A percentile compares a stretch with the other conserved stretches of the same genome.
These are phyloP conservation scores for Drosophila limbata DNA, from an alignment of 2,888 invertebrate species.

Conservation along the genomic window DNA sequence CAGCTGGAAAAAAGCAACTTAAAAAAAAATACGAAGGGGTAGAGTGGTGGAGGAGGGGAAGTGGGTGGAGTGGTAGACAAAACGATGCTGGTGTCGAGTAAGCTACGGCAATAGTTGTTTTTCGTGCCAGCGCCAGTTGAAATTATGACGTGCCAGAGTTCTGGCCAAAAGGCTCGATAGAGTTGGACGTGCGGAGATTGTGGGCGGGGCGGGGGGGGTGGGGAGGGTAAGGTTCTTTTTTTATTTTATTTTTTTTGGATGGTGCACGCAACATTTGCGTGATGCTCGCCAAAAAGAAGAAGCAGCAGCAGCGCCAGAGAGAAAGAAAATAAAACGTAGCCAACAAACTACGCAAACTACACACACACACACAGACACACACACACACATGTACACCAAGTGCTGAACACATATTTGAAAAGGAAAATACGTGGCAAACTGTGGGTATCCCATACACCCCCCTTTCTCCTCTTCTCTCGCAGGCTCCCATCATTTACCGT, in stretches of 20 bases:
- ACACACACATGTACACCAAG: constrained; percentile 35
- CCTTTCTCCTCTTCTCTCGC: not conserved
- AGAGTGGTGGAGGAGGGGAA: not conserved
- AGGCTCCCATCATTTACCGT: constrained; percentile 14
- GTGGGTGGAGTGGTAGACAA: constrained; percentile 35
- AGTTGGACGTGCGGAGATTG: constrained; percentile 15
- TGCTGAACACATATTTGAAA: constrained; percentile 79
- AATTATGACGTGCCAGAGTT: constrained; percentile 72
- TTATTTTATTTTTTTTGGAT: constrained; percentile 19
- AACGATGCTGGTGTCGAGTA: constrained; percentile 72
- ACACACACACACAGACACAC: constrained; percentile 19
- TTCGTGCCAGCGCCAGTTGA: constrained; percentile 61
- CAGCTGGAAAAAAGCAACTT: constrained; percentile 24
- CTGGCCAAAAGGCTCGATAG: constrained; percentile 55
- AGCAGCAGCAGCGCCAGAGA: constrained; percentile 11
- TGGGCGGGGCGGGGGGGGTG: not conserved
- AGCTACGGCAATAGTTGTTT: constrained; percentile 69
- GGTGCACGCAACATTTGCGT: constrained; percentile 76
- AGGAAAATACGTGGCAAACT: constrained; percentile 76
- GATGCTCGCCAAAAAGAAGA: constrained; percentile 49
- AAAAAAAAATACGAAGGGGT: constrained; percentile 2
- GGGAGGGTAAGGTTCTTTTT: not conserved
- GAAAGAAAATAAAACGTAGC: constrained; percentile 17
- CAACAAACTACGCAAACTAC: constrained; percentile 30
- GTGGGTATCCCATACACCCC: constrained; percentile 45